A percentile compares a stretch with the other conserved stretches of the same genome.
These are phyloP conservation scores for Acrocyrtus sp. DNA, from an alignment of 2,888 invertebrate species.

Conservation along the genomic window DNA sequence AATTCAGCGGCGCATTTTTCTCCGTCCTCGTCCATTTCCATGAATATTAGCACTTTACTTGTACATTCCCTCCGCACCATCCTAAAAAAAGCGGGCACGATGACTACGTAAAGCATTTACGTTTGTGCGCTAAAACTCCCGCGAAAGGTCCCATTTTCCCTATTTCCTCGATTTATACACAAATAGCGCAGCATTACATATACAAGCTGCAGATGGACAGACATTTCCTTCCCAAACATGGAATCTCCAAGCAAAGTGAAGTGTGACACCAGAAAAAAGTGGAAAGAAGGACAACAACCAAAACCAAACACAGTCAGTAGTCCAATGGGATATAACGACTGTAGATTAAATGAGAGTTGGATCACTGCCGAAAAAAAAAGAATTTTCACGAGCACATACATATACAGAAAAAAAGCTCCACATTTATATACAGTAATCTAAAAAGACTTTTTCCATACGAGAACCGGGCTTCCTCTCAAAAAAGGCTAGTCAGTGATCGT, in stretches of 20 bases:
- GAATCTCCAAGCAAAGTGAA: background rate
- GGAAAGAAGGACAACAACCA: background rate
- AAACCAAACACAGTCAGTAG: background rate
- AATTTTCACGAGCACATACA: background rate
- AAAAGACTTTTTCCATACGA: background rate
- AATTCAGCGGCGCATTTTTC: background rate
- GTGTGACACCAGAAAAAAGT: background rate
- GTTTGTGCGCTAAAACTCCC: too few relatives aligned
- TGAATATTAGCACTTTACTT: background rate
- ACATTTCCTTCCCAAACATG: background rate
- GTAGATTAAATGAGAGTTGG: conserved; percentile 13
- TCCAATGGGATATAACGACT: background rate
- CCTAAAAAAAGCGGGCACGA: too few relatives aligned
- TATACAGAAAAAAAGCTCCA: background rate
- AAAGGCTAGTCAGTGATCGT: conserved; percentile 19
- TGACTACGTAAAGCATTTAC: too few relatives aligned
- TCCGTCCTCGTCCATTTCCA: background rate
- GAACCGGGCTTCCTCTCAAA: background rate
- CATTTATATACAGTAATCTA: background rate
- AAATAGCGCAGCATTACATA: background rate
- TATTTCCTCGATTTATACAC: background rate
- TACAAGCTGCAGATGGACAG: conserved; percentile 1
- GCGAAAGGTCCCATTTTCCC: too few relatives aligned
- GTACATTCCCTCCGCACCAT: background rate
- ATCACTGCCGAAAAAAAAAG: conserved; percentile 4